A percentile compares a stretch with the other conserved stretches of the same genome.
phyloP scores from a whole-genome alignment of 53 echinoderm and acorn worm genomes.

The Patiria pectinifera region DNA sequence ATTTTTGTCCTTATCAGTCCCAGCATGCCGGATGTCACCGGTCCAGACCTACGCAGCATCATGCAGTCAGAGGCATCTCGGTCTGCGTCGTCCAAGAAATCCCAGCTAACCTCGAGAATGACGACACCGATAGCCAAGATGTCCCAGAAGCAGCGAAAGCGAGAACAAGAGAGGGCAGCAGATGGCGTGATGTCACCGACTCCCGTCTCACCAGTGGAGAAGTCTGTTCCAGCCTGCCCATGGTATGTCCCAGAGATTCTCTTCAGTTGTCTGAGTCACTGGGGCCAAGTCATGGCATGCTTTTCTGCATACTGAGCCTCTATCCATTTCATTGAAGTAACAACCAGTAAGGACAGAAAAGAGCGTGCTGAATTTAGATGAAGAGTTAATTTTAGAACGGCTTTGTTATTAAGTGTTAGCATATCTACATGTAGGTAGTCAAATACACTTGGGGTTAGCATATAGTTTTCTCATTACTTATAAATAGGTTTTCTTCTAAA shows the following conservation, averaged over 20 bases:
- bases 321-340: too few relatives aligned
- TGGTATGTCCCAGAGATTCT: constrained; percentile 56
- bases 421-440: too few relatives aligned
- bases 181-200: not conserved
- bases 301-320: too few relatives aligned
- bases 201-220: constrained; percentile 22
- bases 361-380: too few relatives aligned
- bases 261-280: not conserved
- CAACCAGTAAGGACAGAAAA: too few relatives aligned
- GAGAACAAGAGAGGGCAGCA: constrained; percentile 63
- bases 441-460: too few relatives aligned
- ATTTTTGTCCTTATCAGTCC: constrained; percentile 12
- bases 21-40: constrained; percentile 56
- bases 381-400: too few relatives aligned
- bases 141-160: constrained; percentile 87
- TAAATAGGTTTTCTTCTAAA: too few relatives aligned
- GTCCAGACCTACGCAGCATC: constrained; percentile 72
- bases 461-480: too few relatives aligned
- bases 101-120: not conserved
- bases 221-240: constrained; percentile 53
- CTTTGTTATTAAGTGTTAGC: too few relatives aligned
- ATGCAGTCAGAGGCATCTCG: constrained; percentile 74
- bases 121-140: constrained; percentile 70
- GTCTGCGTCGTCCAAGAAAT: not conserved
- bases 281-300: not conserved